Evolutionary conservation across 2,113 vertebrate genomes (phyloP).

Genomic region (Cricetomys ansorgei): DNA sequence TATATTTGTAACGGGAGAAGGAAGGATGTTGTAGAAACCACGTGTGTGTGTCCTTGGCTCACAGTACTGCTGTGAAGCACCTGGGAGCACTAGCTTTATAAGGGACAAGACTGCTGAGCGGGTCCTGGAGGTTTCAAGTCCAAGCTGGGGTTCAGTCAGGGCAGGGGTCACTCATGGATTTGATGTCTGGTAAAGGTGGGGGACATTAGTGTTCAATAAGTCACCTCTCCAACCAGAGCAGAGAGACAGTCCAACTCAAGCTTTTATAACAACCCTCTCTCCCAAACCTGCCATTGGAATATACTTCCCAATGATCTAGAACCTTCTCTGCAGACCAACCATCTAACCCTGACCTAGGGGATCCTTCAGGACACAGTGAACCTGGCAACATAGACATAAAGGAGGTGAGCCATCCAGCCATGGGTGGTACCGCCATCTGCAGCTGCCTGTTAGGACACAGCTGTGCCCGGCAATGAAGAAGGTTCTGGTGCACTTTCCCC

Average conservation of each 20-base stretch:
- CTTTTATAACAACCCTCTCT: background rate
- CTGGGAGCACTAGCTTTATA: background rate
- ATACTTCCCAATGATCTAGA: background rate
- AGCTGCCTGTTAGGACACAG: background rate
- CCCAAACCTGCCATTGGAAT: background rate
- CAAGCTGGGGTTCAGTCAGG: too few relatives aligned
- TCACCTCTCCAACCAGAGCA: background rate
- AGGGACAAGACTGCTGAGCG: background rate
- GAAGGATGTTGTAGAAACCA: background rate
- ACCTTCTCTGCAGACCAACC: background rate
- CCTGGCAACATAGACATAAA: background rate
- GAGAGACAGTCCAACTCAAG: background rate
- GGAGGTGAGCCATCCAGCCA: too few relatives aligned
- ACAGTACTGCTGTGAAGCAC: background rate
- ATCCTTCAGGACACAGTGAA: background rate
- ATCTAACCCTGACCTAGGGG: background rate
- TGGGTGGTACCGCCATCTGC: background rate
- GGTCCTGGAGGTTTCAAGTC: background rate
- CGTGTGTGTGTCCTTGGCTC: background rate
- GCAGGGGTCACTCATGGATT: too few relatives aligned
- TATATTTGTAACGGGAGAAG: background rate
- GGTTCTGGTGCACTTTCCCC: too few relatives aligned
- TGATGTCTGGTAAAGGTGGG: background rate
- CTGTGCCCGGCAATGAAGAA: background rate
- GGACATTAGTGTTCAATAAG: background rate